Conservation (phyloP, 2,888 invertebrate species). For the Hipparchia semele region DNA sequence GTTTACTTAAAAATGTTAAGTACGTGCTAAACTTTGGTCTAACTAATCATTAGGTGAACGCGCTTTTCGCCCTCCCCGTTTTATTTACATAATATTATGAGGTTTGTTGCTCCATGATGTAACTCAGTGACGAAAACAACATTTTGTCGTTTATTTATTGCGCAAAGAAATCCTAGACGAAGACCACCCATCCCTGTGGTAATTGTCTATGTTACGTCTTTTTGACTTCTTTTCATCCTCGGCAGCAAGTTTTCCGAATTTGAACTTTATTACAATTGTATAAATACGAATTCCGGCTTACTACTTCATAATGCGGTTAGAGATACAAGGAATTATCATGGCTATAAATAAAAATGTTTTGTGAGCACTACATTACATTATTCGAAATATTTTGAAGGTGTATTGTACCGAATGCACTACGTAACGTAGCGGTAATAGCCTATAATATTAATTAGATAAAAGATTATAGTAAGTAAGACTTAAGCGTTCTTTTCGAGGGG, state of each 20-base stretch:
- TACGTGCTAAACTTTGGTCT: too few relatives aligned
- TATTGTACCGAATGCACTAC: too few relatives aligned
- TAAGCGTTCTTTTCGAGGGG: too few relatives aligned
- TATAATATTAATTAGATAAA: too few relatives aligned
- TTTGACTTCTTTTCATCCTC: constrained; percentile 24
- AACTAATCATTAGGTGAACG: too few relatives aligned
- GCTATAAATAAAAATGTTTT: constrained; percentile 28
- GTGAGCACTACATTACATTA: constrained; percentile 16
- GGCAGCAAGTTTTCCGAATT: not conserved
- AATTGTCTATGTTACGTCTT: constrained; percentile 24
- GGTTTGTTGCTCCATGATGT: not conserved
- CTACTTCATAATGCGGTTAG: not conserved
- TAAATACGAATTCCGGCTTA: not conserved
- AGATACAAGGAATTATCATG: constrained; percentile 16
- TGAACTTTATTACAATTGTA: constrained; percentile 5
- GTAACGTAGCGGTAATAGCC: too few relatives aligned
- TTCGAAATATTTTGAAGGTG: too few relatives aligned
- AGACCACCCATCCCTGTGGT: constrained; percentile 31
- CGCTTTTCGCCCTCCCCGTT: too few relatives aligned
- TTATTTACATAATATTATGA: too few relatives aligned
- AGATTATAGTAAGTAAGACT: too few relatives aligned
- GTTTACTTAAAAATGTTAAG: too few relatives aligned
- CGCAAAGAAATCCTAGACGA: constrained; percentile 23
- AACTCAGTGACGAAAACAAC: not conserved
- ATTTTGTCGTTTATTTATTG: constrained; percentile 25